Base-by-base conservation (phyloP, 64 coral and sea anemone genomes). In the Montipora efflorescens region DNA sequence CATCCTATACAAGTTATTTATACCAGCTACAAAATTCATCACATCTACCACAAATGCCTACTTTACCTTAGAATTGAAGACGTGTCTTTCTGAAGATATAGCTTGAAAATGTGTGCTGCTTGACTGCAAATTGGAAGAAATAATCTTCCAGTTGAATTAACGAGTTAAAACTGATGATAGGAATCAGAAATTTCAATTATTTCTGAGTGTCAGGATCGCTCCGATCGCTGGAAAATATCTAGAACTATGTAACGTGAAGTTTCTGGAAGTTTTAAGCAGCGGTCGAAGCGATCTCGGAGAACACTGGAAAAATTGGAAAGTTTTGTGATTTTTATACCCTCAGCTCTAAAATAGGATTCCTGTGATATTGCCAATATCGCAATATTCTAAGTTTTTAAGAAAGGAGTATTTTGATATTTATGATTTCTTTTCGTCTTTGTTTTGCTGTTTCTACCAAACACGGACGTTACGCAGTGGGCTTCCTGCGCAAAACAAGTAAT, bases 371-470 rank as follows among this genome's bases (percentile, higher is more conserved):
- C 0, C 25, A 71, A 71, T 71, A 71, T 71, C n/a, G 20, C 67
- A 23, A 71, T 71, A 71, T 71, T 71, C 67, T 23, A 71, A 71
- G 67, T 71, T 25, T 25, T 1, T 25, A 25, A 25, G 25, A 1
- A 71, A 71, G 67, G 67, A n/a, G 21, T 71, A 71, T 71, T 71
- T 71, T n/a, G 20, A 71, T 71, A 71, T 71, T 71, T 71, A 71
- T 71, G 18, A 6, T 71, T 25, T 22, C 67, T 71, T 71, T 9
- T 8, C 67, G 21, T 18, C 8, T 11, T 64, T 71, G 67, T 71
- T 71, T 71, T 71, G 67, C 67, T 71, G 67, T 71, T 71, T 71
- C 67, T 71, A 71, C 67, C n/a, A 64, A 71, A 71, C 67, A 71
- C 18, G n/a, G 67, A 67, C 67, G 67, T 21, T n/a, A 21, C 18